A percentile compares a stretch with the other conserved stretches of the same genome.
These are phyloP conservation scores for Gorsachius goisagi DNA, from an alignment of 2,113 vertebrate species.

Conservation along the genomic window DNA sequence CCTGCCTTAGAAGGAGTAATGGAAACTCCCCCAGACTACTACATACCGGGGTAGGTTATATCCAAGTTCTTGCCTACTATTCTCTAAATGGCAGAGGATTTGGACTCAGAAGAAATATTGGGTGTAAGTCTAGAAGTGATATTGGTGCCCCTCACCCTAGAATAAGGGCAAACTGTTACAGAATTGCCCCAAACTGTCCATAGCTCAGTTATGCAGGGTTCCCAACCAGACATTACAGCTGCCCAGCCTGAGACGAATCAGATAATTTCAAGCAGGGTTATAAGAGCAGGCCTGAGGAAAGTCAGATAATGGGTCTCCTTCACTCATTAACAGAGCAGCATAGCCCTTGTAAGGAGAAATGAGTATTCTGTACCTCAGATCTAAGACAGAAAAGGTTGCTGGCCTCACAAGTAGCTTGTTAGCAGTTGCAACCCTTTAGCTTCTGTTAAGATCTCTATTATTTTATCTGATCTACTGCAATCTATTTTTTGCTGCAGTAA, in stretches of 20 bases:
- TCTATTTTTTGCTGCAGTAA: background rate
- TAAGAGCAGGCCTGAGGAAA: background rate
- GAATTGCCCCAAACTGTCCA: background rate
- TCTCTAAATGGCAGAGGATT: background rate
- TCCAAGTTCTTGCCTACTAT: background rate
- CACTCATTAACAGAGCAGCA: background rate
- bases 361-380: background rate
- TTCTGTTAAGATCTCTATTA: background rate
- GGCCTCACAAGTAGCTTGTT: background rate
- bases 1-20: background rate
- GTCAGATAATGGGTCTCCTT: background rate
- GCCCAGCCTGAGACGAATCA: background rate
- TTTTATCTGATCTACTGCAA: background rate
- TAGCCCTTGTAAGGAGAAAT: background rate
- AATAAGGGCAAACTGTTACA: background rate
- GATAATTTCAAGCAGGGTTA: background rate
- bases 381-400: background rate
- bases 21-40: background rate
- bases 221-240: background rate
- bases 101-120: background rate
- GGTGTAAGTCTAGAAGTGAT: background rate
- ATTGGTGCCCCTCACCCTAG: background rate
- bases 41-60: background rate
- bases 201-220: background rate
- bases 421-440: background rate